Evolutionary conservation across 2,797 vertebrate genomes (phyloP).

Genomic region (Protonibea diacanthus): DNA sequence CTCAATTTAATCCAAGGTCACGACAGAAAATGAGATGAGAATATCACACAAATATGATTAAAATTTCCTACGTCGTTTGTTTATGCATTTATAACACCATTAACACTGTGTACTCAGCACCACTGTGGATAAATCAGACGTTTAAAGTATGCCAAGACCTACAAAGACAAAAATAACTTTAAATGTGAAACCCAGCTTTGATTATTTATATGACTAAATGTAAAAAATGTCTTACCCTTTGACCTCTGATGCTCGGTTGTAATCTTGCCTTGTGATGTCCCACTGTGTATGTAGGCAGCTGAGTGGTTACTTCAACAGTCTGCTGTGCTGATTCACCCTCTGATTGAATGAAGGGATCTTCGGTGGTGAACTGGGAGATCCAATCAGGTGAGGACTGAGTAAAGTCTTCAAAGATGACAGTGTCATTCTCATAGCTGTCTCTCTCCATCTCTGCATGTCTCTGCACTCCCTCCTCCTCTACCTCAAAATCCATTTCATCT

Average conservation of each 20-base stretch:
- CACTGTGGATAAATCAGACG: background rate
- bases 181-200: slow-evolving; percentile 5
- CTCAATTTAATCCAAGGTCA: slow-evolving; percentile 57
- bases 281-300: background rate
- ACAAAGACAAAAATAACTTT: background rate
- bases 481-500: slow-evolving; percentile 1
- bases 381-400: slow-evolving; percentile 34
- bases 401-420: slow-evolving; percentile 7
- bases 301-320: slow-evolving; percentile 28
- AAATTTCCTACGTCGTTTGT: slow-evolving; percentile 17
- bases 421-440: slow-evolving; percentile 2
- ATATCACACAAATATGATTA: slow-evolving; percentile 35
- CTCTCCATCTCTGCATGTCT: slow-evolving; percentile 19
- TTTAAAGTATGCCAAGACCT: background rate
- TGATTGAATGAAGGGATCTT: slow-evolving; percentile 32
- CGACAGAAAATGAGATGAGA: slow-evolving; percentile 26
- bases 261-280: background rate
- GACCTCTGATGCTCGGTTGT: slow-evolving; percentile 56
- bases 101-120: background rate
- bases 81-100: slow-evolving; percentile 21
- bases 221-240: slow-evolving; percentile 65
- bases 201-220: background rate
- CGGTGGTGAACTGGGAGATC: slow-evolving; percentile 16
- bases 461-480: slow-evolving; percentile 14
- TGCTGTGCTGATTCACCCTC: slow-evolving; percentile 31